Conservation (phyloP, 2,888 invertebrate species). For the Cenopis cana region DNA sequence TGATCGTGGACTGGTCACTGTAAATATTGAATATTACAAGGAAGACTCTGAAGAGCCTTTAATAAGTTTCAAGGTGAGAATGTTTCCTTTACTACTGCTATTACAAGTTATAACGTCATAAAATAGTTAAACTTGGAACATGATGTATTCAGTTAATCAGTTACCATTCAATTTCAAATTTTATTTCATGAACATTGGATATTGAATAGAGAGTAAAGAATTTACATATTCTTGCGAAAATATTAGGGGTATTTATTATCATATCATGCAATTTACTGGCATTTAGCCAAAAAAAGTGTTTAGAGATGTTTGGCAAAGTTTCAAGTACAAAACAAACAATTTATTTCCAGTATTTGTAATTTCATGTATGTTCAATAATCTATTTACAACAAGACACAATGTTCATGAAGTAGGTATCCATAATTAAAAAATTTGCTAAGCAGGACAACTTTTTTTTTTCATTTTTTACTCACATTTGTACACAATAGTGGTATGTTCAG, state of each 20-base stretch:
- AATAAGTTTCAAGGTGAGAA: slow-evolving; percentile 90
- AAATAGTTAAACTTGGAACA: not conserved
- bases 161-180: not conserved
- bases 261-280: slow-evolving; percentile 20
- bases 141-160: not conserved
- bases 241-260: not conserved
- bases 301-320: slow-evolving; percentile 24
- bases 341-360: not conserved
- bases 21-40: slow-evolving; percentile 93
- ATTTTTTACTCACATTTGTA: too few species aligned
- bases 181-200: not conserved
- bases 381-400: not conserved
- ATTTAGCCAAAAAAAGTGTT: slow-evolving; percentile 10
- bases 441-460: too few species aligned
- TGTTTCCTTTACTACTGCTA: slow-evolving; percentile 24
- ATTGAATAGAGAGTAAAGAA: not conserved
- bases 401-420: too few species aligned
- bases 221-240: not conserved
- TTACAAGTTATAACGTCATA: slow-evolving; percentile 30
- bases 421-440: too few species aligned
- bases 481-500: too few species aligned
- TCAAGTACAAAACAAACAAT: slow-evolving; percentile 5
- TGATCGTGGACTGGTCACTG: slow-evolving; percentile 90
- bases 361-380: not conserved
- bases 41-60: slow-evolving; percentile 89